Conservation (phyloP, 1,140 invertebrate species). For the Listronotus bonariensis region DNA sequence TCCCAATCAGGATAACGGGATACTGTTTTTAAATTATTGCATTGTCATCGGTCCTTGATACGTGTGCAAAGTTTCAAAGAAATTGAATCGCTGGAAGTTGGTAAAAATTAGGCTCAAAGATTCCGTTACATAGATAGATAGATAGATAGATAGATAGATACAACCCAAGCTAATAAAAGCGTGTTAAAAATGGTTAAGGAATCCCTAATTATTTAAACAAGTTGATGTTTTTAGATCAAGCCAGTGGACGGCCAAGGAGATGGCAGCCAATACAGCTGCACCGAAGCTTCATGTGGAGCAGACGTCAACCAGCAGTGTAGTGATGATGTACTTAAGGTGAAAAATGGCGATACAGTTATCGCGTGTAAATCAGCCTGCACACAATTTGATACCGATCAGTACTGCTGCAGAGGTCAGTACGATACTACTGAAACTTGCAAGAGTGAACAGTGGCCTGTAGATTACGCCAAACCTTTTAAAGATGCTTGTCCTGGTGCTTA, state of each 20-base stretch:
- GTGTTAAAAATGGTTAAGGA: too few relatives aligned
- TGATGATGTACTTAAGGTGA: constrained; percentile 45
- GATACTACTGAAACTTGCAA: constrained; percentile 52
- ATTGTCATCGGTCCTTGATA: too few relatives aligned
- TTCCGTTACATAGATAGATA: too few relatives aligned
- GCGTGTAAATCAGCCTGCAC: constrained; percentile 58
- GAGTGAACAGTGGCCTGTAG: constrained; percentile 47
- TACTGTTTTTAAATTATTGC: too few relatives aligned
- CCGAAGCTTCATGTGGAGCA: constrained; percentile 45
- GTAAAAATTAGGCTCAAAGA: too few relatives aligned
- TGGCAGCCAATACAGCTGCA: constrained; percentile 50
- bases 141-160: too few relatives aligned
- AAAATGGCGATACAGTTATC: constrained; percentile 41
- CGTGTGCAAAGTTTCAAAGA: too few relatives aligned
- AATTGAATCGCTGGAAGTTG: too few relatives aligned
- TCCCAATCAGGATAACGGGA: too few relatives aligned
- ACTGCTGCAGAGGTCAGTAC: constrained; percentile 49
- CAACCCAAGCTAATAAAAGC: too few relatives aligned
- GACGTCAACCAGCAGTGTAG: constrained; percentile 54
- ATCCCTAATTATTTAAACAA: too few relatives aligned
- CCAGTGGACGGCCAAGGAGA: constrained; percentile 38
- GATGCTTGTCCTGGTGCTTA: constrained; percentile 54
- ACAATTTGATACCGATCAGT: constrained; percentile 54
- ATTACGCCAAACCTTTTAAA: constrained; percentile 56
- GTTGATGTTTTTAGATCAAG: constrained; percentile 32